Base-by-base conservation (phyloP, 2,113 vertebrate species). In the Ctenodactylus gundi region DNA sequence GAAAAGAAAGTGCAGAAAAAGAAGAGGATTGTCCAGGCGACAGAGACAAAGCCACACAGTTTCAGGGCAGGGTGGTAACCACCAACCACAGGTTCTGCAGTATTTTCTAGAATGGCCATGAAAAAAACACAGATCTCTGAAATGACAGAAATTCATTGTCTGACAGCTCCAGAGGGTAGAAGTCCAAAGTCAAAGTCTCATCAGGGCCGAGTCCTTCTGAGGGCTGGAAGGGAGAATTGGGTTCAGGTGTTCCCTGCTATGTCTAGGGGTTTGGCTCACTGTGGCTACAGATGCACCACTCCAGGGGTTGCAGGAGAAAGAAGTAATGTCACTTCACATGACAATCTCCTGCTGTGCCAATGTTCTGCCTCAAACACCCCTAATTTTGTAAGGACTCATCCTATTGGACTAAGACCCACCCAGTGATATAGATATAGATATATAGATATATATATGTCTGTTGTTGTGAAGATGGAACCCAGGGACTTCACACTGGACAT, bases 71-170 rank as follows among this genome's bases (percentile, higher is more conserved):
- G 34, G 10, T 1, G 23, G 13, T 39, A 14, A 20, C 39, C 23
- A 36, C 12, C 60, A 57, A 49, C 7, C 11, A 73, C 31, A 82
- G 0, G 17, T 17, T 29, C 3, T 1, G 39, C 17, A 6, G 46
- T 65, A 0, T 34, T 88, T 36, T 10, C 41, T 41, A 7, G 15
- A 0, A 15, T 10, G 25, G 14, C 25, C 0, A 0, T 46, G 44
- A 58, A 36, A 14, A 25, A 39, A 9, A 41, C 2, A 8, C 12
- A 12, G 34, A 39, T 23, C 39, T 6, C 17, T 14, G 27, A 44
- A 82, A 8, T 49, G 1, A 44, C 9, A 23, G 29, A 64, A 41
- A 44, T 5, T 0, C 36, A 14, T 25, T 58, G 20, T 25, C 80
- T 88, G 14, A 3, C 7, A 17, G 9, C n/a, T n/a, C 57, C 57